Evolutionary conservation across 2,797 vertebrate genomes (phyloP).

Genomic region (Scyliorhinus canicula): DNA sequence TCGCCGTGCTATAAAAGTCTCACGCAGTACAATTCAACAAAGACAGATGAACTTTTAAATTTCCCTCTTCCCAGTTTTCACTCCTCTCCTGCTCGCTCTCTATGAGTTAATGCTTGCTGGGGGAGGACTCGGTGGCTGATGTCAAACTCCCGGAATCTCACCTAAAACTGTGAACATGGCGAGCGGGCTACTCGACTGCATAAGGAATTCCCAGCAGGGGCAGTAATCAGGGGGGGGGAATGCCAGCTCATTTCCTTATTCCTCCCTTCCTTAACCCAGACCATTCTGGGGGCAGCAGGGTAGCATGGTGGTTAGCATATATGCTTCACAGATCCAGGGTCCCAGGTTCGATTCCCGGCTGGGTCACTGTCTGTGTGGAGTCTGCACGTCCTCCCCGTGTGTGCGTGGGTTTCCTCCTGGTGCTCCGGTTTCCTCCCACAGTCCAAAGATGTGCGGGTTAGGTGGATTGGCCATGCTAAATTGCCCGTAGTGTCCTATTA

Average conservation of each 20-base stretch:
- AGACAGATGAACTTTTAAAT: not conserved
- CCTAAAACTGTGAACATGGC: not conserved
- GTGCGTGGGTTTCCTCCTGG: no score
- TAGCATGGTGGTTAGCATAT: no score
- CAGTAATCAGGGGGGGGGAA: not conserved
- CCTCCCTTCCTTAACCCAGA: not conserved
- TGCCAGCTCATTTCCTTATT: not conserved
- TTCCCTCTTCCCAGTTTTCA: not conserved
- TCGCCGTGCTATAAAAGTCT: not conserved
- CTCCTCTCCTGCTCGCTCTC: not conserved
- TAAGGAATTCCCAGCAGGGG: not conserved
- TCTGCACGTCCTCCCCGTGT: no score
- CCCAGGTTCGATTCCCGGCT: no score
- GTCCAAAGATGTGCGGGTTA: no score
- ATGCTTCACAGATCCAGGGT: no score
- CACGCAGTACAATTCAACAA: not conserved
- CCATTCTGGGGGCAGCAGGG: not conserved
- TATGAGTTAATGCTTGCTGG: not conserved
- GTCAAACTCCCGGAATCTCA: not conserved
- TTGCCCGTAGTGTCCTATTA: no score
- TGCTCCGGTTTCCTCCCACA: no score
- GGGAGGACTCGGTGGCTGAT: no score
- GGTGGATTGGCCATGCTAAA: no score
- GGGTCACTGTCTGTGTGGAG: no score
- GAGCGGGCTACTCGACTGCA: not conserved